Conservation (phyloP, 2,113 vertebrate species). For the Ptilonorhynchus violaceus region DNA sequence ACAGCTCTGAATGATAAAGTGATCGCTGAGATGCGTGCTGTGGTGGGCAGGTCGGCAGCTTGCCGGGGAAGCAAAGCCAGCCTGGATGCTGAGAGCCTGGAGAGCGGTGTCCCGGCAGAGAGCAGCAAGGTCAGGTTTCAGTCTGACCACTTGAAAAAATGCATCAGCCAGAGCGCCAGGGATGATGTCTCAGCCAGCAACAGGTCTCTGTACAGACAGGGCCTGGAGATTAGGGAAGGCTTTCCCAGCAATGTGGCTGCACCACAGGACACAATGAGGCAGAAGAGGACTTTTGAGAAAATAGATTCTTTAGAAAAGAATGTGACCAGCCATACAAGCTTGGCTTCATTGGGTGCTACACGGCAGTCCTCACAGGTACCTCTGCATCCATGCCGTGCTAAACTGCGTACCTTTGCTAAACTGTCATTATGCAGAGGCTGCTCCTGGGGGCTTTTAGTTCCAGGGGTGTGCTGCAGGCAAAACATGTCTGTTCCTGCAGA, state of each 20-base stretch:
- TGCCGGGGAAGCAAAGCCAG: conserved; percentile 81
- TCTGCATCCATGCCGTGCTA: accelerated
- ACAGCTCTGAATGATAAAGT: conserved; percentile 84
- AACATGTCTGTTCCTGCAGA: neutral
- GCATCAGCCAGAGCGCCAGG: conserved; percentile 65
- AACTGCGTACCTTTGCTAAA: accelerated
- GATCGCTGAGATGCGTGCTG: conserved; percentile 87
- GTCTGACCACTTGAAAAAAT: conserved; percentile 75
- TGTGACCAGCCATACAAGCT: conserved; percentile 75
- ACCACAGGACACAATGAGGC: conserved; percentile 74
- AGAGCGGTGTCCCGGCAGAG: conserved; percentile 55
- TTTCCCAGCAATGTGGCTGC: conserved; percentile 27
- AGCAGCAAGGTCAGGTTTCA: conserved; percentile 76
- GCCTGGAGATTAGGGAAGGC: conserved; percentile 30
- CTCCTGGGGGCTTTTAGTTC: neutral
- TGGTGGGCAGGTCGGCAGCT: conserved; percentile 82
- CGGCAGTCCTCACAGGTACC: conserved; percentile 79
- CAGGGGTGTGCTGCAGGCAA: neutral
- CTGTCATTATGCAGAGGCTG: neutral
- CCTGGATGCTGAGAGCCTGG: conserved; percentile 74
- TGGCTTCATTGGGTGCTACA: conserved; percentile 73
- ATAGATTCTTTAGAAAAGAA: conserved; percentile 88
- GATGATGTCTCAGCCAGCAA: conserved; percentile 73
- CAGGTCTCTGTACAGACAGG: conserved; percentile 71
- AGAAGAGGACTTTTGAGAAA: conserved; percentile 90